phyloP scores from a whole-genome alignment of 2,113 vertebrate genomes.

The Tetraodon nigroviridis region DNA sequence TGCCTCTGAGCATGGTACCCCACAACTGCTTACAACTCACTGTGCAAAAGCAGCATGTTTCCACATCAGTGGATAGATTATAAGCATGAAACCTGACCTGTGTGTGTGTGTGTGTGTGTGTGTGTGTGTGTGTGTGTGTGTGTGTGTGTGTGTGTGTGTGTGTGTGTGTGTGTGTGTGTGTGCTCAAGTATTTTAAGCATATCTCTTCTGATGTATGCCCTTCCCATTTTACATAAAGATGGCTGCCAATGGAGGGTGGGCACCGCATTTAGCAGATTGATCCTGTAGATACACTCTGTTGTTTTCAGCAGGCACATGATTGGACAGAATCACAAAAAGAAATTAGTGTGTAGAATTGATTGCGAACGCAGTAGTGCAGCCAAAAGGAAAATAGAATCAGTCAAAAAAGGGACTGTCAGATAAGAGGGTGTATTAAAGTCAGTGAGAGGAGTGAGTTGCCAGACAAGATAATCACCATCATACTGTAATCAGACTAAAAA shows the following conservation, averaged over 20 bases:
- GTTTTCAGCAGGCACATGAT: constrained; percentile 32
- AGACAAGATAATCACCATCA: constrained; percentile 16
- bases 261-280: constrained; percentile 35
- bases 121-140: constrained; percentile 25
- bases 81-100: too few species aligned
- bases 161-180: constrained; percentile 1
- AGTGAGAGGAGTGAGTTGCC: constrained; percentile 18
- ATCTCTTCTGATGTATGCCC: not conserved
- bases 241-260: constrained; percentile 8
- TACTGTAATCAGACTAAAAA: constrained; percentile 11
- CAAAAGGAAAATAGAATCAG: not conserved
- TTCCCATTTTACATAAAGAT: constrained; percentile 7
- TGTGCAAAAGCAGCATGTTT: too few species aligned
- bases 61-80: too few species aligned
- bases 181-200: constrained; percentile 1
- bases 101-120: too few species aligned
- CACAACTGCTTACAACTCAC: too few species aligned
- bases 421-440: constrained; percentile 23
- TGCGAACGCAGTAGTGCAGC: constrained; percentile 17
- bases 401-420: constrained; percentile 8
- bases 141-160: constrained; percentile 1
- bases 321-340: constrained; percentile 42
- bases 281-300: constrained; percentile 26
- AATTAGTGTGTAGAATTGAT: constrained; percentile 28
- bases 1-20: too few species aligned